Evolutionary conservation across 2,797 vertebrate genomes (phyloP).

Genomic region (Artibeus jamaicensis): DNA sequence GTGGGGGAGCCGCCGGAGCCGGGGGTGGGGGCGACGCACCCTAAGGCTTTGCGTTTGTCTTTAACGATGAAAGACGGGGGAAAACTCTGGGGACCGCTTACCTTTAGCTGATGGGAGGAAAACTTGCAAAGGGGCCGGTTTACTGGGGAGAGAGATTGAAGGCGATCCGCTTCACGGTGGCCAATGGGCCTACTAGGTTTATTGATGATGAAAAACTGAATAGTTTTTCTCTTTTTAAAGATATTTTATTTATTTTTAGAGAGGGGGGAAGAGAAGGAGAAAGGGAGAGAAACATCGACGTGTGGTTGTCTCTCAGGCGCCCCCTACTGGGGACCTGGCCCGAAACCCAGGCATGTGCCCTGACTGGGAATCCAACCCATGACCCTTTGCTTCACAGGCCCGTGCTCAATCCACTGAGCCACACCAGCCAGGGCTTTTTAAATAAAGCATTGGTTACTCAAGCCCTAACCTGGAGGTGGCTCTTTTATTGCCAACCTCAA

Average conservation of each 20-base stretch:
- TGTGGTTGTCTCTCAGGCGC: no score
- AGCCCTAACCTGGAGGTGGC: background rate
- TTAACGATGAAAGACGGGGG: background rate
- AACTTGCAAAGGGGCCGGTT: background rate
- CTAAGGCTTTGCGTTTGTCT: background rate
- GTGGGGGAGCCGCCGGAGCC: background rate
- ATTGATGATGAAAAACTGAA: background rate
- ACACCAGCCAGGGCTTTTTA: no score
- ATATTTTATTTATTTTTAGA: no score
- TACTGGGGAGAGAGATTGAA: no score
- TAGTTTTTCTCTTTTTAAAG: background rate
- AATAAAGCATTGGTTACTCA: background rate
- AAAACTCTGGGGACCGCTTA: accelerated
- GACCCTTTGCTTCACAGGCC: no score
- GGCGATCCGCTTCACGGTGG: background rate
- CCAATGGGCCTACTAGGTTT: background rate
- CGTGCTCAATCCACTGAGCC: no score
- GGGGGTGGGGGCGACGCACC: no score
- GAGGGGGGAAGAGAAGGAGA: no score
- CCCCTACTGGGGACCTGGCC: no score
- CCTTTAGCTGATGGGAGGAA: background rate
- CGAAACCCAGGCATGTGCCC: no score
- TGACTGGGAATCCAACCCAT: no score
- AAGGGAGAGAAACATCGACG: no score
- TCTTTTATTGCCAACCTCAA: background rate